phyloP scores from a whole-genome alignment of 2,113 vertebrate genomes.

The Sitta europaea region DNA sequence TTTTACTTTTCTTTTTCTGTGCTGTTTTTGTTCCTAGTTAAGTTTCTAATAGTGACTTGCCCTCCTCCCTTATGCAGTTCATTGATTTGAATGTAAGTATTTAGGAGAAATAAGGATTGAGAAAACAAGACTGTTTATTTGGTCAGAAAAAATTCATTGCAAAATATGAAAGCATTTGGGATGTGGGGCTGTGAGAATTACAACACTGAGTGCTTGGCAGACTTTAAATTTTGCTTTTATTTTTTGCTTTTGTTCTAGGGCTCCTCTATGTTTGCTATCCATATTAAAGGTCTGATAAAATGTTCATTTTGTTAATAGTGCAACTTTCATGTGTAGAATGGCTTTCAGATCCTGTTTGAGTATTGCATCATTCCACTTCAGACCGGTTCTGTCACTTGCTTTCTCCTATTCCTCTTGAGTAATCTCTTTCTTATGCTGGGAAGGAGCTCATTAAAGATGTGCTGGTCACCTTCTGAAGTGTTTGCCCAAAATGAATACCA shows the following conservation, averaged over 20 bases:
- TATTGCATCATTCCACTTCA: slow-evolving; percentile 13
- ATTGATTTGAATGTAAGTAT: background rate
- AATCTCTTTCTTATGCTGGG: background rate
- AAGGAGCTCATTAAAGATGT: background rate
- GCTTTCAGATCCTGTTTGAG: slow-evolving; percentile 1
- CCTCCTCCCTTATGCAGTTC: background rate
- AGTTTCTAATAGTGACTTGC: background rate
- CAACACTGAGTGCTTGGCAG: background rate
- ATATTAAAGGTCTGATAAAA: background rate
- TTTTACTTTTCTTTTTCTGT: background rate
- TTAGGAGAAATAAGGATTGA: background rate
- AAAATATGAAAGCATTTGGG: background rate
- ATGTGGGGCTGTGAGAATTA: background rate
- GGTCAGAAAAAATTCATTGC: background rate
- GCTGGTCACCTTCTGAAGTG: background rate
- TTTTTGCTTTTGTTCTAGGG: background rate
- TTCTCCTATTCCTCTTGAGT: background rate
- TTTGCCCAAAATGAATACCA: background rate
- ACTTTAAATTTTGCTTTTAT: background rate
- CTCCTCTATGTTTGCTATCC: background rate
- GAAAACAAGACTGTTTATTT: background rate
- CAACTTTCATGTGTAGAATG: background rate
- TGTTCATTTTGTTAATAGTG: background rate
- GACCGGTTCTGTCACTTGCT: slow-evolving; percentile 29
- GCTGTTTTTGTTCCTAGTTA: background rate